These are phyloP conservation scores for Nezara viridula DNA, from an alignment of 2,888 invertebrate genomes.

Conservation along the genomic window DNA sequence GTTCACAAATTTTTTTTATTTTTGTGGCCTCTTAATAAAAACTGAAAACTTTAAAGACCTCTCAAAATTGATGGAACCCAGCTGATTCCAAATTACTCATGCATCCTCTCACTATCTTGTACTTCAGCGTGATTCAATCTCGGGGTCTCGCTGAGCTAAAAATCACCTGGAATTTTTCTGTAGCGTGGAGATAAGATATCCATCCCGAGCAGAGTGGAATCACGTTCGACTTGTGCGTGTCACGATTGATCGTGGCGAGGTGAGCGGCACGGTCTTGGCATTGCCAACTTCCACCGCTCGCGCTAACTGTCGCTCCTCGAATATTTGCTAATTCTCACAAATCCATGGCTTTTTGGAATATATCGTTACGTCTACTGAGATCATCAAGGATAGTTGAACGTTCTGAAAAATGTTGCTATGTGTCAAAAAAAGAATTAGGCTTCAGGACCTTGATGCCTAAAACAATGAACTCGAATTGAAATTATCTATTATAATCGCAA, in stretches of 20 bases:
- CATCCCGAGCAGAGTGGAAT: background rate
- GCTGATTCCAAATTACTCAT: background rate
- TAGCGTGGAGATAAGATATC: background rate
- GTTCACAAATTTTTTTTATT: too few relatives aligned
- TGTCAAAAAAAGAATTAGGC: too few relatives aligned
- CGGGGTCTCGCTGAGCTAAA: background rate
- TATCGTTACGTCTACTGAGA: background rate
- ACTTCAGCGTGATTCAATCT: background rate
- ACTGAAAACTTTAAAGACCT: too few relatives aligned
- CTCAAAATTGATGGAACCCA: background rate
- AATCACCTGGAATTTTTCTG: background rate
- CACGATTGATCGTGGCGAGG: constrained; percentile 21
- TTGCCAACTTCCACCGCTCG: background rate
- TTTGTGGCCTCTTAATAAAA: too few relatives aligned
- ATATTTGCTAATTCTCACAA: background rate
- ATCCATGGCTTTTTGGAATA: background rate
- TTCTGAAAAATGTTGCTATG: too few relatives aligned
- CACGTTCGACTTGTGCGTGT: constrained; percentile 47
- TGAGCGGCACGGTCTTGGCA: background rate
- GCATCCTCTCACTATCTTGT: background rate
- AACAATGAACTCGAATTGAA: too few relatives aligned
- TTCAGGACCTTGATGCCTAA: too few relatives aligned
- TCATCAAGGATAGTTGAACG: background rate
- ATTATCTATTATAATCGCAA: too few relatives aligned
- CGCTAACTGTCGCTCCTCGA: background rate